A percentile compares a stretch with the other conserved stretches of the same genome.
Conservation (phyloP, 2,797 vertebrate species). For the Chanos chanos region DNA sequence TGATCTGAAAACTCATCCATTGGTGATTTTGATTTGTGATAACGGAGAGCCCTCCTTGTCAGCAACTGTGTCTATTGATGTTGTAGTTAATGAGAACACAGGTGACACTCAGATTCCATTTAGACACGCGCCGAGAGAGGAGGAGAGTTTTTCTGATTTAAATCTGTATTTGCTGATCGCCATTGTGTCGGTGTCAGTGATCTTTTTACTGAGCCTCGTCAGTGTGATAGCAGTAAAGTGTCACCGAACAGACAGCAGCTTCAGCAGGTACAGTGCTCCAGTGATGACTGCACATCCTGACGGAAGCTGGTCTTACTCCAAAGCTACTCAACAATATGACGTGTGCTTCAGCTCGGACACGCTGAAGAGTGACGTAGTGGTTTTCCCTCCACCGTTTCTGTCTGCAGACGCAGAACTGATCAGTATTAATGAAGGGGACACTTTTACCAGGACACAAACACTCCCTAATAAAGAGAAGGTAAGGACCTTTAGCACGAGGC, state of each 20-base stretch:
- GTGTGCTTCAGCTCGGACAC: too few relatives aligned
- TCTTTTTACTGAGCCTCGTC: constrained; percentile 50
- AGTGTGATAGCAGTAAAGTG: constrained; percentile 46
- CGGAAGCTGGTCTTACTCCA: constrained; percentile 52
- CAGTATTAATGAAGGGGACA: constrained; percentile 27
- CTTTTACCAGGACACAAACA: constrained; percentile 25
- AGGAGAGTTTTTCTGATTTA: too few relatives aligned
- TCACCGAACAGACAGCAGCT: constrained; percentile 33
- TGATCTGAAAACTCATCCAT: constrained; percentile 52
- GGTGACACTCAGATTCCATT: too few relatives aligned
- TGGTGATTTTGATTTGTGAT: constrained; percentile 61
- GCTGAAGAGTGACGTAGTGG: too few relatives aligned
- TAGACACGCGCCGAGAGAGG: too few relatives aligned
- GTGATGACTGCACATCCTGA: constrained; percentile 54
- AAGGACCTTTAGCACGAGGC: too few relatives aligned
- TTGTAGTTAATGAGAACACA: constrained; percentile 46
- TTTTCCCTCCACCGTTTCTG: constrained; percentile 41
- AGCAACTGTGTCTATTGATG: constrained; percentile 49
- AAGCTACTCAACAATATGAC: constrained; percentile 57
- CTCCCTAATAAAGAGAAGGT: constrained; percentile 48
- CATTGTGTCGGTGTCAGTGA: constrained; percentile 45
- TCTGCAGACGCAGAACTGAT: constrained; percentile 41
- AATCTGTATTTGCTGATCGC: constrained; percentile 52
- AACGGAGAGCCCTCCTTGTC: constrained; percentile 58
- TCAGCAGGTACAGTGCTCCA: constrained; percentile 43